Evolutionary conservation across 2,888 invertebrate species (phyloP), one percentile per base, ranked within the genome.

Genomic region (Arge pagana): DNA sequence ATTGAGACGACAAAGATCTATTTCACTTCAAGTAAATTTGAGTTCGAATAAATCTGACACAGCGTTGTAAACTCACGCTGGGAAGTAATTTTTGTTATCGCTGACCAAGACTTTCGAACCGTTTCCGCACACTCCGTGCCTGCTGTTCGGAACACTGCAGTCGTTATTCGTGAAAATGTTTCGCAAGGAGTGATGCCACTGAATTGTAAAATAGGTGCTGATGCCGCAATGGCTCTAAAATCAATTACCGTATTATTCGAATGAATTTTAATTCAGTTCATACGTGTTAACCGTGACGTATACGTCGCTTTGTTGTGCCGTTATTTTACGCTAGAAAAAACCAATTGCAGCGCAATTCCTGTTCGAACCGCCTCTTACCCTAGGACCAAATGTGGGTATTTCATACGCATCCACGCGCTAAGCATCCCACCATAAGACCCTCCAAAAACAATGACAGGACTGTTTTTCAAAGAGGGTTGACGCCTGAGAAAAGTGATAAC

Each of bases 371-470:
- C 10, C 26, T 55, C 71, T 61, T 70, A 86, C 86, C 87, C 97
- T 21, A 82, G 79, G 6, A 96, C 86, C 24, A 92, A 70, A 69
- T 93, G 90, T 0, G 97, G 97, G 78, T 97, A 98, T 77, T 97
- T 98, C 77, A 96, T 89, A 28, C 97, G 84, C 67, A 98, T 84
- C 91, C 97, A 99, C 0, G 97, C 91, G 0, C 97, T 83, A 21
- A 99, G 78, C 98, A 99, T 98, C 21, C 98, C 98, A 0, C 98
- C 98, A 74, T 99, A 98, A 0, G 96, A 96, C 0, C 98, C 92
- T 68, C 87, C 82, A 70, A 87, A 85, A 1, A 90, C 90, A 59
- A 98, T 87, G 4, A 97, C 92, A 0, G 94, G 90, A 64, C 87
- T 83, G 50, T 79, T 70, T 8, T 78, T 77, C 30, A 64, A 71